A percentile compares a stretch with the other conserved stretches of the same genome.
These are phyloP conservation scores for Chrysodeixis includens DNA, from an alignment of 2,888 invertebrate species.

Conservation along the genomic window DNA sequence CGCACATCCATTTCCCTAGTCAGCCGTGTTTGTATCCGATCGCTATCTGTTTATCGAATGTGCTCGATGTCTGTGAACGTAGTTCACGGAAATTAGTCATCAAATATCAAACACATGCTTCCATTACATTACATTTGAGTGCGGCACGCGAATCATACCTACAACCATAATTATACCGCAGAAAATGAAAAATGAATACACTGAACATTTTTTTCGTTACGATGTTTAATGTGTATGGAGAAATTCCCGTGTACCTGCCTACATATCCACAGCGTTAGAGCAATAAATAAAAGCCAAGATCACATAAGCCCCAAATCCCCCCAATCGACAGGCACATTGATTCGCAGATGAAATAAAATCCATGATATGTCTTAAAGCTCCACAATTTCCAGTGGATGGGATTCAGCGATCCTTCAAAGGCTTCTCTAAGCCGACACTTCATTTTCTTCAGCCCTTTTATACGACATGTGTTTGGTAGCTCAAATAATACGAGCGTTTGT, in stretches of 20 bases:
- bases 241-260: no score
- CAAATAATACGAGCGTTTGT: conserved; percentile 43
- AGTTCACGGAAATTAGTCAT: conserved; percentile 7
- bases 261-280: neutral
- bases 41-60: conserved; percentile 9
- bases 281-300: neutral
- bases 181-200: neutral
- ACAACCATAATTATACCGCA: neutral
- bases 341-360: conserved; percentile 43
- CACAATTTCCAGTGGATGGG: conserved; percentile 44
- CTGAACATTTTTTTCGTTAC: neutral
- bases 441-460: conserved; percentile 63
- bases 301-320: neutral
- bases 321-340: conserved; percentile 16
- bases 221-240: neutral
- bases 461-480: conserved; percentile 53
- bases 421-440: conserved; percentile 71
- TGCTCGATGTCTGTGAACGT: conserved; percentile 11
- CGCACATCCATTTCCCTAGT: neutral
- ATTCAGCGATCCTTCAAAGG: conserved; percentile 65
- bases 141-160: conserved; percentile 4
- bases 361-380: conserved; percentile 44
- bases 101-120: conserved; percentile 10
- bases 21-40: neutral
- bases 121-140: conserved; percentile 9